Evolutionary conservation across 1,140 invertebrate genomes (phyloP), one percentile per base, ranked within the genome.

Genomic region (Papilio aristodemus): DNA sequence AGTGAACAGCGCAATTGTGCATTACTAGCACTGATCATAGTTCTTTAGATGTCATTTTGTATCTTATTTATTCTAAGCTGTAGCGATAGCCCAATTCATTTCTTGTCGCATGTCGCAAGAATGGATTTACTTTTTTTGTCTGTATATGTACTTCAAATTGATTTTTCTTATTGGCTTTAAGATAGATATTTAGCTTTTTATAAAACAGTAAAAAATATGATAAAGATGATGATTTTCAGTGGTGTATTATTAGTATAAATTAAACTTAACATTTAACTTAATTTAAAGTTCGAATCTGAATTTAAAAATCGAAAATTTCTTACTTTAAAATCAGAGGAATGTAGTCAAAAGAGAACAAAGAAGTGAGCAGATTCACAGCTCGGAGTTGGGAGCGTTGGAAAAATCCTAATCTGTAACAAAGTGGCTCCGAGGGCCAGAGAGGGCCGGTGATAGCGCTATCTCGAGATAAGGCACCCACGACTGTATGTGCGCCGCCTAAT

Each of bases 371-470:
- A 64, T 64, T 64, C 62, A 64, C 62, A 13, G 62, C 62, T 62
- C 17, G 36, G 38, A 64, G 62, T 64, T 9, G 60, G 38, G 17
- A 41, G 62, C 62, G 62, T 41, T 64, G 17, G 62, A 64, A 64
- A 64, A 64, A 64, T 27, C 6, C 62, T 64, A 64, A 64, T 64
- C 62, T 22, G 62, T 69, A 57, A 69, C 58, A 69, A 68, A 68
- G 54, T 64, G 62, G 19, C 62, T 27, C 38, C 62, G 39, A 32
- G 64, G 59, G 54, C 32, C 50, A 38, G 57, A 46, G 37, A 25
- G 36, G 68, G 2, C 50, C 41, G 50, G 68, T 71, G 76, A 72
- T 78, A 78, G 46, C 67, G 70, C 68, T 78, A 78, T 78, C 77
- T 71, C 27, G 25, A 36, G 74, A 74, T 75, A 75, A 70, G 58